Evolutionary conservation across 2,797 vertebrate species (phyloP).

Genomic region (Microhierax caerulescens): DNA sequence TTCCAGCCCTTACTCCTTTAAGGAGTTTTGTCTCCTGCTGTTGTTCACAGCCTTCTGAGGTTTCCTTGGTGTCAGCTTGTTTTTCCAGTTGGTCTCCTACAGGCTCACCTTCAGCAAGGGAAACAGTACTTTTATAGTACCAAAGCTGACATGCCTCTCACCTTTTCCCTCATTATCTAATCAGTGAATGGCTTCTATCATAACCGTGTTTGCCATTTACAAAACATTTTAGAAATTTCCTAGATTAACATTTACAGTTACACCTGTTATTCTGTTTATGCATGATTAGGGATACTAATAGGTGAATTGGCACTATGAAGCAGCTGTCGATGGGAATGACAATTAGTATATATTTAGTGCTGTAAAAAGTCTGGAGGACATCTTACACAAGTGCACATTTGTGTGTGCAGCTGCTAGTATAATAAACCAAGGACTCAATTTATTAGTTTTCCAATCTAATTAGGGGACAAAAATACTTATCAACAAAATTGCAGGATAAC

Average conservation of each 20-base stretch:
- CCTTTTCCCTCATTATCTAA: neutral
- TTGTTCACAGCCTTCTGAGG: too few relatives aligned
- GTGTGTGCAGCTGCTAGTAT: neutral
- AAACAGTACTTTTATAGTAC: neutral
- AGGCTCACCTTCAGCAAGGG: neutral
- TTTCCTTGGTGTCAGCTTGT: too few relatives aligned
- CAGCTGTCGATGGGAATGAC: neutral
- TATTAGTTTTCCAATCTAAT: neutral
- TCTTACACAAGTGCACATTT: neutral
- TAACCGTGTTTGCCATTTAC: neutral
- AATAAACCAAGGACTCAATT: neutral
- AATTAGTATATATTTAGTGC: neutral
- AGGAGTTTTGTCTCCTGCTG: too few relatives aligned
- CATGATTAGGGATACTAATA: neutral
- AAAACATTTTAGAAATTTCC: neutral
- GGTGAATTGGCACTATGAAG: neutral
- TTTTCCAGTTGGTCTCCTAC: too few relatives aligned
- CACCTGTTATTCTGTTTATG: neutral
- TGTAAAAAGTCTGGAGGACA: neutral
- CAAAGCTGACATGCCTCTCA: neutral
- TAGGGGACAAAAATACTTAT: neutral
- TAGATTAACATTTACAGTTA: neutral
- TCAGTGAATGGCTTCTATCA: neutral
- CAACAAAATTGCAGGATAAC: neutral
- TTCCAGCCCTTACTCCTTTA: too few relatives aligned